Conservation (phyloP, 2,797 vertebrate genomes). For the Neoniphon sammara region DNA sequence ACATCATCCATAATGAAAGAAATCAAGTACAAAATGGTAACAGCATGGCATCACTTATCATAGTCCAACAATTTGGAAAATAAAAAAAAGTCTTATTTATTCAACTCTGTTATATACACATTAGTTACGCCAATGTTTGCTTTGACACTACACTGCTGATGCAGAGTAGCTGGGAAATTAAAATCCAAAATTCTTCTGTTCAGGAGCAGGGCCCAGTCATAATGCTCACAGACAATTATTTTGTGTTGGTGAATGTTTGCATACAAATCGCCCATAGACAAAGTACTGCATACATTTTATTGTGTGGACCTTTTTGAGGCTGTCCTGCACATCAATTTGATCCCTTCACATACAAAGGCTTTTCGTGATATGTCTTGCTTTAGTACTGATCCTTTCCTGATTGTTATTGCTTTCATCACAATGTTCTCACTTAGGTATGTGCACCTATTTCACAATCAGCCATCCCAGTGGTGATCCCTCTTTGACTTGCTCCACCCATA, state of each 20-base stretch:
- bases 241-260: constrained; percentile 41
- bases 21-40: not conserved
- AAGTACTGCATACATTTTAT: constrained; percentile 15
- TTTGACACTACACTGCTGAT: constrained; percentile 34
- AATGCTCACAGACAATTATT: constrained; percentile 44
- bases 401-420: not conserved
- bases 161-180: constrained; percentile 32
- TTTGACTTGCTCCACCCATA: no score
- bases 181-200: constrained; percentile 28
- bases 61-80: constrained; percentile 15
- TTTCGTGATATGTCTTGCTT: not conserved
- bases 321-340: constrained; percentile 27
- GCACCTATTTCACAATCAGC: no score
- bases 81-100: constrained; percentile 14
- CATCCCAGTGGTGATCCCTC: no score
- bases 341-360: not conserved
- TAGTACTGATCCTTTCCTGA: not conserved
- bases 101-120: constrained; percentile 40
- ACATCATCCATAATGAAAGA: not conserved
- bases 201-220: constrained; percentile 28
- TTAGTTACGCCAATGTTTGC: constrained; percentile 45
- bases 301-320: constrained; percentile 34
- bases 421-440: not conserved
- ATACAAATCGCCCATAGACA: constrained; percentile 38
- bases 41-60: constrained; percentile 2